Percentiles rank a stretch among this genome's conserved stretches.
Conservation (phyloP, 2,888 invertebrate species). For the Metallyticus violacea region DNA sequence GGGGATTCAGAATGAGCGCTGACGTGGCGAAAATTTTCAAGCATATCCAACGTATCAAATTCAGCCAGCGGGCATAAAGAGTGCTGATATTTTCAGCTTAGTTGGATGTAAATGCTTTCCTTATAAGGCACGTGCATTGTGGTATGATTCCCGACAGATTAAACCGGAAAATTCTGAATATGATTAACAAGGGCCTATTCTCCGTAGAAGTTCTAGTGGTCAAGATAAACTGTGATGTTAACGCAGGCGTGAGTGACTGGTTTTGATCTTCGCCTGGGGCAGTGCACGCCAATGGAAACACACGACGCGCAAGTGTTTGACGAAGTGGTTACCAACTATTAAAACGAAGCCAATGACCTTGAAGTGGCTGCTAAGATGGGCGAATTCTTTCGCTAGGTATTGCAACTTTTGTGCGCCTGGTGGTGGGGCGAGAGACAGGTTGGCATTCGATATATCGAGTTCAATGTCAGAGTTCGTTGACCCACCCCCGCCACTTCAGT, state of each 20-base stretch:
- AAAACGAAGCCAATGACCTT: neutral
- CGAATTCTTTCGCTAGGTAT: neutral
- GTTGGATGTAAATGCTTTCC: too few relatives aligned
- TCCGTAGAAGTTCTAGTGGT: too few relatives aligned
- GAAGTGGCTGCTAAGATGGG: too few relatives aligned
- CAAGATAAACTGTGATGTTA: neutral
- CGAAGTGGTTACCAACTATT: neutral
- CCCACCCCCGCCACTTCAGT: neutral
- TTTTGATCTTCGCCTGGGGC: too few relatives aligned
- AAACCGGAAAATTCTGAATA: neutral
- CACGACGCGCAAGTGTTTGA: neutral
- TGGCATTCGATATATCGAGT: neutral
- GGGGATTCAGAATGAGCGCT: too few relatives aligned
- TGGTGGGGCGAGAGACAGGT: neutral
- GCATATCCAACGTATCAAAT: too few relatives aligned
- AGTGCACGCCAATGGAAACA: too few relatives aligned
- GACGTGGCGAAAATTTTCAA: too few relatives aligned
- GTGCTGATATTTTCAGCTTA: too few relatives aligned
- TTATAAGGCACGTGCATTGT: too few relatives aligned
- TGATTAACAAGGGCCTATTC: neutral
- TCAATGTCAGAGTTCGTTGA: constrained; percentile 8
- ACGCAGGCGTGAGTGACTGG: neutral
- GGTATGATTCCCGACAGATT: neutral
- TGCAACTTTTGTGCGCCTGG: neutral
- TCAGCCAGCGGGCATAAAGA: too few relatives aligned